Evolutionary conservation across 2,888 invertebrate genomes (phyloP).

Genomic region (Cheilosia urbana): DNA sequence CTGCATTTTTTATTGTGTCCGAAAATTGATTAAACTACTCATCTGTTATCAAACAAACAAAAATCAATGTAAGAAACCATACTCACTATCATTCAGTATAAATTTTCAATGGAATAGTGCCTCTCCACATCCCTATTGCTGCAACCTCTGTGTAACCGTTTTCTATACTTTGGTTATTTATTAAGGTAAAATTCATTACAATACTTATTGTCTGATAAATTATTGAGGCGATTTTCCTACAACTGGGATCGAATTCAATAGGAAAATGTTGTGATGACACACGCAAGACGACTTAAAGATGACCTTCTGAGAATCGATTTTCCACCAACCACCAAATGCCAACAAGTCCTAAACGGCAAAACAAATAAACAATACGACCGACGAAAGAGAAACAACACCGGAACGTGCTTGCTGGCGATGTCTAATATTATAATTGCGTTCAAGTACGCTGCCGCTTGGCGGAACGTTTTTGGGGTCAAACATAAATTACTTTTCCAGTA

Average conservation of each 20-base stretch:
- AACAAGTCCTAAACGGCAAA: constrained; percentile 32
- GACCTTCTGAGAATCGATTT: constrained; percentile 44
- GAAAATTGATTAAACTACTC: no score
- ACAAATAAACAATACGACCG: constrained; percentile 3
- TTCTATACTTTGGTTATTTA: no score
- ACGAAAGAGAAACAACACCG: constrained; percentile 46
- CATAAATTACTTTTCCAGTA: constrained; percentile 72
- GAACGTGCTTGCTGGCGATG: constrained; percentile 60
- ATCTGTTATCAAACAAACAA: no score
- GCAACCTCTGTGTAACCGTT: no score
- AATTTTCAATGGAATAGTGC: no score
- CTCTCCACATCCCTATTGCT: no score
- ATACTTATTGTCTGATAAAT: background rate
- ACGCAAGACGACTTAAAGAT: constrained; percentile 1
- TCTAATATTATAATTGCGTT: constrained; percentile 73
- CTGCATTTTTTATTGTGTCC: no score
- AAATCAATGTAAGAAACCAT: no score
- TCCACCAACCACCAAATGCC: background rate
- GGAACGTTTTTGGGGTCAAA: constrained; percentile 69
- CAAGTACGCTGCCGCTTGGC: constrained; percentile 51
- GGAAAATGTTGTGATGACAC: background rate
- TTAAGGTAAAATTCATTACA: background rate
- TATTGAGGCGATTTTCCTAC: background rate
- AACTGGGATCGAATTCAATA: background rate
- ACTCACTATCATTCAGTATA: no score